These are phyloP conservation scores for Paracyclopina nana DNA, from an alignment of 1,140 invertebrate genomes.

Conservation along the genomic window DNA sequence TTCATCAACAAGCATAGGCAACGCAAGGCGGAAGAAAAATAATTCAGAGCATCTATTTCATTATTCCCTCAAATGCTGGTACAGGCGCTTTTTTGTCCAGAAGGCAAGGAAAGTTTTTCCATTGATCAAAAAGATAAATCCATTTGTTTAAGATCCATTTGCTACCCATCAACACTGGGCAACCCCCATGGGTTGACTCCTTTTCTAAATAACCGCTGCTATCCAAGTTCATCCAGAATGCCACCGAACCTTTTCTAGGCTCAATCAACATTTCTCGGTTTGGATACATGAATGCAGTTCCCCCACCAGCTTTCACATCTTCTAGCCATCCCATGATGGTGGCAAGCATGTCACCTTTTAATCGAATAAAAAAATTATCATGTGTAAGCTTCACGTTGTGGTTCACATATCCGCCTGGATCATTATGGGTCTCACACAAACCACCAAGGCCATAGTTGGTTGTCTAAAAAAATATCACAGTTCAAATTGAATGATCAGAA, in stretches of 20 bases:
- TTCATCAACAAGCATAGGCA: no score
- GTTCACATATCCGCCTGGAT: neutral
- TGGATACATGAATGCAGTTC: slow-evolving; percentile 3
- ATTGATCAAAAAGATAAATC: slow-evolving; percentile 12
- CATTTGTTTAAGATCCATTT: slow-evolving; percentile 18
- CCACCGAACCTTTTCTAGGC: slow-evolving; percentile 12
- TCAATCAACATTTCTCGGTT: neutral
- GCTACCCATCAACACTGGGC: neutral
- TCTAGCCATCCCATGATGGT: slow-evolving; percentile 15
- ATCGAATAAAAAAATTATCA: no score
- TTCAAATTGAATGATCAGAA: no score
- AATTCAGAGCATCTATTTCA: no score
- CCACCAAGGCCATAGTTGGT: slow-evolving; percentile 10
- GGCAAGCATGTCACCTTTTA: slow-evolving; percentile 9
- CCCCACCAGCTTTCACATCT: slow-evolving; percentile 5
- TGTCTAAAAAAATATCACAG: no score
- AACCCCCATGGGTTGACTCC: slow-evolving; percentile 1
- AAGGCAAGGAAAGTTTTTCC: no score
- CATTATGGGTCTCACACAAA: neutral
- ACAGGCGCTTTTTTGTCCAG: no score
- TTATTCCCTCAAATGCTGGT: no score
- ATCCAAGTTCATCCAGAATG: slow-evolving; percentile 6
- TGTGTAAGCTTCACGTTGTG: neutral
- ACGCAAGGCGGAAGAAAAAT: no score
- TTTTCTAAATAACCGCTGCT: neutral